These are phyloP conservation scores for Pygoscelis antarcticus DNA, from an alignment of 2,113 vertebrate species.

Conservation along the genomic window DNA sequence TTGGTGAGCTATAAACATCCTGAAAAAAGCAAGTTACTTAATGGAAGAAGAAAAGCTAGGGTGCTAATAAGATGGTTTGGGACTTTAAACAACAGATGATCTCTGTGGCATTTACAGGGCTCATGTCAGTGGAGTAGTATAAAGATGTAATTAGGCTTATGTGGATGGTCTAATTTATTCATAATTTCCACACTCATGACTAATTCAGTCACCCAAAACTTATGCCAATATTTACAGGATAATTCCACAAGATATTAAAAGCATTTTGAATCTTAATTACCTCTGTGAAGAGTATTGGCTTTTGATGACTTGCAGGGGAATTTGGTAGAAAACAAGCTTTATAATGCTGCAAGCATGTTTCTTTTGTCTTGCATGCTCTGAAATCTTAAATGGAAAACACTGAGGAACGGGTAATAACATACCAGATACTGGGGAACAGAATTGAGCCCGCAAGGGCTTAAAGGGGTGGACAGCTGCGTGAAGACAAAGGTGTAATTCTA, in stretches of 20 bases:
- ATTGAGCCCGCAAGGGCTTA: background rate
- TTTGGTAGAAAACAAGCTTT: background rate
- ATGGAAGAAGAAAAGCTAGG: background rate
- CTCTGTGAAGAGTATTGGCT: background rate
- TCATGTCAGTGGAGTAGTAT: background rate
- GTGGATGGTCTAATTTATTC: background rate
- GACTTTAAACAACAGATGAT: background rate
- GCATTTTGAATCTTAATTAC: background rate
- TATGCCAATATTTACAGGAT: background rate
- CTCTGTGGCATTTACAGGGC: background rate
- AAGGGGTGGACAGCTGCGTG: background rate
- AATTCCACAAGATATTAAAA: background rate
- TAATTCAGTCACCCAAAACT: background rate
- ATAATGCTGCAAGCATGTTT: background rate
- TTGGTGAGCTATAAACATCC: background rate
- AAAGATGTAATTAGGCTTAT: background rate
- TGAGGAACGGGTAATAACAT: background rate
- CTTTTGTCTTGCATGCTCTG: background rate
- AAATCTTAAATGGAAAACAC: background rate
- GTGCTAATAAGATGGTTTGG: background rate
- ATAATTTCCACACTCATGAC: background rate
- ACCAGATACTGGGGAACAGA: background rate
- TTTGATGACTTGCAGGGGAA: background rate
- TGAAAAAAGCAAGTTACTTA: background rate
- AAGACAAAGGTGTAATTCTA: background rate